These are phyloP conservation scores for Balearica regulorum DNA, from an alignment of 2,797 vertebrate species.

Conservation along the genomic window DNA sequence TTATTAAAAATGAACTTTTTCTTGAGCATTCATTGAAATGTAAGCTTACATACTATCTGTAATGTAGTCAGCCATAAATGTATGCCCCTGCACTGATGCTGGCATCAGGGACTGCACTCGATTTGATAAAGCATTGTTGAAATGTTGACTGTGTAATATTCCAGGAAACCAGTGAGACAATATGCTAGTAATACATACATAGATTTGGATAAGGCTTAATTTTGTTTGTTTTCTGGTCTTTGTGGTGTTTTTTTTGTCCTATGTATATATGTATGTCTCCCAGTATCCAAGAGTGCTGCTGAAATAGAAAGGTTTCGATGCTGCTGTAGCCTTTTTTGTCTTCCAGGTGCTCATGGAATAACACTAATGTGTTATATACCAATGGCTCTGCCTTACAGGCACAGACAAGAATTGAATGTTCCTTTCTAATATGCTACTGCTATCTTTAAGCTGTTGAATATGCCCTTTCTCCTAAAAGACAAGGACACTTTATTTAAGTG, in stretches of 20 bases:
- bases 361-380: not conserved
- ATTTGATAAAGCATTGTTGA: not conserved
- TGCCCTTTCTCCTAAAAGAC: conserved; percentile 1
- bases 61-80: not conserved
- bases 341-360: not conserved
- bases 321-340: not conserved
- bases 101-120: not conserved
- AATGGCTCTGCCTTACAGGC: not conserved
- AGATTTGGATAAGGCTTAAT: not conserved
- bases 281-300: not conserved
- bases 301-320: not conserved
- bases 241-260: not conserved
- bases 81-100: not conserved
- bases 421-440: not conserved
- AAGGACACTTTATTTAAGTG: not conserved
- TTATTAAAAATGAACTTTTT: not conserved
- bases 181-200: not conserved
- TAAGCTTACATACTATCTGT: not conserved
- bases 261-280: rapidly evolving
- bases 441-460: not conserved
- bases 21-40: not conserved
- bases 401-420: not conserved
- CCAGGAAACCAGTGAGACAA: not conserved
- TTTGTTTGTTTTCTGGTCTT: not conserved
- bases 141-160: not conserved